Conservation (phyloP, 2,113 vertebrate species). For the Paratilapia polleni region DNA sequence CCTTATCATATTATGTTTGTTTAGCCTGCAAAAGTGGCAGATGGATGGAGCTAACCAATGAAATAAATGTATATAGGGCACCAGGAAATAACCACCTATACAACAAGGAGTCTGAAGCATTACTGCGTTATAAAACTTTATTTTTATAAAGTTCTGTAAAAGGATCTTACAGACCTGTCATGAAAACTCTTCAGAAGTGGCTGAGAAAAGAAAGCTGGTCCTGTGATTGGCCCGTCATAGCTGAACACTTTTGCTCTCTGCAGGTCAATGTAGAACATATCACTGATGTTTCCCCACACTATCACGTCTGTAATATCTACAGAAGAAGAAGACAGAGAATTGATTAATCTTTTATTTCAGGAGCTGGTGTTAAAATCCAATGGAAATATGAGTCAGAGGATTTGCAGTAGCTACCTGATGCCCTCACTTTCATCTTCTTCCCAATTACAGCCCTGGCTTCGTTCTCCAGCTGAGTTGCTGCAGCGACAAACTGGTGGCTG, state of each 20-base stretch:
- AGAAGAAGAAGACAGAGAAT: constrained; percentile 27
- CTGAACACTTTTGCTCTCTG: constrained; percentile 84
- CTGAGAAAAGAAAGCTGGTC: constrained; percentile 82
- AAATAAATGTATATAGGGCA: neutral
- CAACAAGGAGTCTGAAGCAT: neutral
- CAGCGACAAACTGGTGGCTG: constrained; percentile 80
- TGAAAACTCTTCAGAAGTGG: constrained; percentile 79
- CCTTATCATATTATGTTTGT: neutral
- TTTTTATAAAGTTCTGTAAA: too few relatives aligned
- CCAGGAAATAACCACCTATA: neutral
- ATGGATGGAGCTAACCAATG: neutral
- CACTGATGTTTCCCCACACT: constrained; percentile 92
- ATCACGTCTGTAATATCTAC: constrained; percentile 88
- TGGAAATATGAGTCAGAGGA: accelerated
- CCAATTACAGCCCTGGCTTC: constrained; percentile 84
- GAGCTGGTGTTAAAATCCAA: neutral
- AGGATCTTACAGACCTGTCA: constrained; percentile 78
- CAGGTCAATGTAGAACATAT: constrained; percentile 87
- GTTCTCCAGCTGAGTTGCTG: constrained; percentile 83
- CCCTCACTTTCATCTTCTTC: constrained; percentile 79
- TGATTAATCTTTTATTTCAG: accelerated
- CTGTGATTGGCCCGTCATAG: constrained; percentile 83
- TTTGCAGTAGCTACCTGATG: constrained; percentile 72
- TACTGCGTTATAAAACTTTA: neutral
- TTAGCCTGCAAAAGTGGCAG: neutral